phyloP scores from a whole-genome alignment of 2,888 invertebrate species.

The Aporophyla lueneburgensis region DNA sequence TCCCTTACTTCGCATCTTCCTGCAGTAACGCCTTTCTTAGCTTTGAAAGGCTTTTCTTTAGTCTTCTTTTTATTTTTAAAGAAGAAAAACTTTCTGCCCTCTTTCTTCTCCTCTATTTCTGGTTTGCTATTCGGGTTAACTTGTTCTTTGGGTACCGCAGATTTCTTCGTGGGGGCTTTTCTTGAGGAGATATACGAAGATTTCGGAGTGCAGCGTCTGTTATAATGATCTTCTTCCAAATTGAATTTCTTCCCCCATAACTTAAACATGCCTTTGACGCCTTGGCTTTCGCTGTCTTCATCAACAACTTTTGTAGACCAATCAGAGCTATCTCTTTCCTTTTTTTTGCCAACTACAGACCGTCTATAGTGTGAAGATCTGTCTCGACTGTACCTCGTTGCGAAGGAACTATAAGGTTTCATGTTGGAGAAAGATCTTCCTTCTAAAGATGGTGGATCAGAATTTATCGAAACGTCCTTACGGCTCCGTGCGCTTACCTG shows the following conservation, averaged over 20 bases:
- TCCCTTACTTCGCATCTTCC: slow-evolving; percentile 83
- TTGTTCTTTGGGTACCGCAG: slow-evolving; percentile 16
- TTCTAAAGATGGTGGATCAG: slow-evolving; percentile 83
- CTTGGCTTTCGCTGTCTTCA: slow-evolving; percentile 74
- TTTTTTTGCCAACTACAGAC: slow-evolving; percentile 55
- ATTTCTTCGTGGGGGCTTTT: slow-evolving; percentile 58
- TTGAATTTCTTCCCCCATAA: slow-evolving; percentile 84
- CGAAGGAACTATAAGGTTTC: slow-evolving; percentile 72
- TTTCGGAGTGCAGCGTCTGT: slow-evolving; percentile 61
- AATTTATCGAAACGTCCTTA: slow-evolving; percentile 81
- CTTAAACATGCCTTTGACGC: slow-evolving; percentile 83
- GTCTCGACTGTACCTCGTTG: slow-evolving; percentile 37
- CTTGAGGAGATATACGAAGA: slow-evolving; percentile 59
- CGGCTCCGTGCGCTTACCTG: slow-evolving; percentile 68
- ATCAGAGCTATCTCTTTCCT: slow-evolving; percentile 61
- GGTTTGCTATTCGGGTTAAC: slow-evolving; percentile 34
- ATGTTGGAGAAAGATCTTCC: slow-evolving; percentile 77
- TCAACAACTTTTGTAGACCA: slow-evolving; percentile 65
- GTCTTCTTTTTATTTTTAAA: slow-evolving; percentile 81
- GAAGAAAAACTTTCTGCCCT: slow-evolving; percentile 75
- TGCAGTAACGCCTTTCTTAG: slow-evolving; percentile 79
- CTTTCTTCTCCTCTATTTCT: slow-evolving; percentile 75
- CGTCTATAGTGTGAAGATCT: slow-evolving; percentile 56
- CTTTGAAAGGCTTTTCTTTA: slow-evolving; percentile 69
- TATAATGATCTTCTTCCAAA: slow-evolving; percentile 75